Evolutionary conservation across 2,888 invertebrate genomes (phyloP).

Genomic region (Limnephilus auricula): DNA sequence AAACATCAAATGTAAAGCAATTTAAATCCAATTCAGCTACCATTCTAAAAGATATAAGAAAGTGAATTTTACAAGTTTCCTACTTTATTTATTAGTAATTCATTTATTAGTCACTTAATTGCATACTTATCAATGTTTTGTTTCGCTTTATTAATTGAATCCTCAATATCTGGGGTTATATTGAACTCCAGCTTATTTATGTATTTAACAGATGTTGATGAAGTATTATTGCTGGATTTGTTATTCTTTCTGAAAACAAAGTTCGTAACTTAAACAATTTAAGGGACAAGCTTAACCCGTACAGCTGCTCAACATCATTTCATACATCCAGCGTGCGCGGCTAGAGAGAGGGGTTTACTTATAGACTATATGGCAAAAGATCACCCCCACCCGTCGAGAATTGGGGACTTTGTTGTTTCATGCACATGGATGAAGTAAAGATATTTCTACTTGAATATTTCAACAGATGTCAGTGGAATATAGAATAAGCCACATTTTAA

Average conservation of each 20-base stretch:
- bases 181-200: conserved; percentile 76
- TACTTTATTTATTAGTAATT: background rate
- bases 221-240: conserved; percentile 70
- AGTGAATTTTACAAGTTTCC: background rate
- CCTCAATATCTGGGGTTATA: conserved; percentile 74
- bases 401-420: too few species aligned
- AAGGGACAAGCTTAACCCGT: background rate
- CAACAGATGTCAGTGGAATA: too few species aligned
- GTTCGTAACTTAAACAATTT: background rate
- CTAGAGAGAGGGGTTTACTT: too few species aligned
- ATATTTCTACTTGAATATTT: too few species aligned
- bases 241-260: conserved; percentile 73
- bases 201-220: conserved; percentile 70
- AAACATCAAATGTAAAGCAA: conserved; percentile 87
- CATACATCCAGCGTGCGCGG: too few species aligned
- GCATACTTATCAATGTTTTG: conserved; percentile 81
- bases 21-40: conserved; percentile 87
- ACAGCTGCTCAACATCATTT: too few species aligned
- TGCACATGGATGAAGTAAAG: too few species aligned
- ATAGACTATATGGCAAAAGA: too few species aligned
- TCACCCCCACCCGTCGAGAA: too few species aligned
- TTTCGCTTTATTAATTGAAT: conserved; percentile 80
- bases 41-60: conserved; percentile 77
- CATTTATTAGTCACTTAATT: background rate
- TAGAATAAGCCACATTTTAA: too few species aligned